Evolutionary conservation across 1,140 invertebrate genomes (phyloP), one percentile per base, ranked within the genome.

Genomic region (Papilio helenus): DNA sequence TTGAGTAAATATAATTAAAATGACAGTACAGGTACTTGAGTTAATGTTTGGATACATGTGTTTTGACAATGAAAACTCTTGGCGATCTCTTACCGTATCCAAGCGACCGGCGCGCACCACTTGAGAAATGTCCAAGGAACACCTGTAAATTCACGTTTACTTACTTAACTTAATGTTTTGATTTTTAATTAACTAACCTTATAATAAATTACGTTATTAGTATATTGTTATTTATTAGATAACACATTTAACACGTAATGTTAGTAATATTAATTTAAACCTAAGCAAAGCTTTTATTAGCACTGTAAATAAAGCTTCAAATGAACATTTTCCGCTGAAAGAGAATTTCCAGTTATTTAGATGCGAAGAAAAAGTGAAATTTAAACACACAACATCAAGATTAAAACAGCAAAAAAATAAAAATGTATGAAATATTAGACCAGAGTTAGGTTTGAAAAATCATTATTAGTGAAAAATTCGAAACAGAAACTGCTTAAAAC

Each of bases 81-180:
- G 76, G 29, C 29, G 29, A 8, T 4, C 0, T 73, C 87, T 88
- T 87, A 93, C 92, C 72, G 92, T 94, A 79, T 94, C 92, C 20
- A 93, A 76, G 18, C 93, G 89, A n/a, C 93, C 93, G 68, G 89
- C 87, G 42, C 88, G 89, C 1, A 94, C 93, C 7, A 94, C 92
- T 91, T 94, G 93, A 1, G 93, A 91, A 39, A 94, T 93, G 76
- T 94, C 92, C 78, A 94, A 81, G 16, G 91, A 90, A 80, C 93
- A 94, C 77, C 93, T 94, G 88, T 29, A 88, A 92, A 80, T 74
- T 82, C 83, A 71, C 74, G 72, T n/a, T n/a, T n/a, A 2, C 61
- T 55, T 72, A 51, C 26, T 76, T 10, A 79, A 18, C n/a, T n/a
- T 79, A 51, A 42, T 46, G 12, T 65, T 29, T 79, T 42, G 9